Conservation (phyloP, 2,888 invertebrate genomes). For the Conops quadrifasciatus region DNA sequence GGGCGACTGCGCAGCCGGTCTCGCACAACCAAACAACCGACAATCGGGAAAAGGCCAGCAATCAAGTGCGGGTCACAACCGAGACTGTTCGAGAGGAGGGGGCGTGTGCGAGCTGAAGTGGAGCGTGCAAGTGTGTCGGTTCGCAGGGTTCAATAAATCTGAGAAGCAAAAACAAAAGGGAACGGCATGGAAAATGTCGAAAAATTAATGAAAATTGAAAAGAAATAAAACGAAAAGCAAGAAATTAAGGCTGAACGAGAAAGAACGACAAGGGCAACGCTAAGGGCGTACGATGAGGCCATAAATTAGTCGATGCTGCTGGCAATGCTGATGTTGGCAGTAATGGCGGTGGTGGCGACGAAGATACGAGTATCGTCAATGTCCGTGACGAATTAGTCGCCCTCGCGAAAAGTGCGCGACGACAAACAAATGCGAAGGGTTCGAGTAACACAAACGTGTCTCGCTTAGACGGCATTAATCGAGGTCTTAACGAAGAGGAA, state of each 20-base stretch:
- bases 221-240: not conserved
- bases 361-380: not conserved
- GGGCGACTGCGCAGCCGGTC: no score
- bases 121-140: not conserved
- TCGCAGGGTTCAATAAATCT: conserved; percentile 27
- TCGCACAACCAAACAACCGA: no score
- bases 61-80: not conserved
- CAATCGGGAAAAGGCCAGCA: no score
- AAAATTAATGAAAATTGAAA: conserved; percentile 27
- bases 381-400: conserved; percentile 26
- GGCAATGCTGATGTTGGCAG: not conserved
- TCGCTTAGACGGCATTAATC: not conserved
- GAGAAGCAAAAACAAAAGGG: conserved; percentile 3
- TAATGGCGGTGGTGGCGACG: not conserved
- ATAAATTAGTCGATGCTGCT: not conserved
- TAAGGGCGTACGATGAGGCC: not conserved
- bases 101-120: not conserved
- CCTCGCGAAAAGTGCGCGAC: not conserved
- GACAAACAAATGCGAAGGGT: not conserved
- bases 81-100: not conserved
- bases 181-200: not conserved
- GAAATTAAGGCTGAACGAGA: not conserved
- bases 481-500: not conserved
- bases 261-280: conserved; percentile 1
- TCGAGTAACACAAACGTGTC: not conserved